Base-by-base conservation (phyloP, 2,113 vertebrate species). In the Poeciliopsis turrubarensis region DNA sequence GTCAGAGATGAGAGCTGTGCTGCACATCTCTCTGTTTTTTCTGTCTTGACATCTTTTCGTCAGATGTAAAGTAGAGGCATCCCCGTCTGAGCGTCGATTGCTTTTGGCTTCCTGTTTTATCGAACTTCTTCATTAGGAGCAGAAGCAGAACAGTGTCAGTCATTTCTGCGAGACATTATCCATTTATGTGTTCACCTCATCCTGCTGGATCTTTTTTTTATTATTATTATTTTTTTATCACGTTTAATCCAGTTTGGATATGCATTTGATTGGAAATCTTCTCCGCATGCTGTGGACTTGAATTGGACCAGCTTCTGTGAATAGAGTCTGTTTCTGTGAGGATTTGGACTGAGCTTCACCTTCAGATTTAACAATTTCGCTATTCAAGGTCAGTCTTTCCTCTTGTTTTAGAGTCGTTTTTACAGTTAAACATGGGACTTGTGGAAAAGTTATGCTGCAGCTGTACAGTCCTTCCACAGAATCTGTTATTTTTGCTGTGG, bases 71-170 rank as follows among this genome's bases (percentile, higher is more conserved):
- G 85, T 73, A 77, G 86, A 91, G 81, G 88, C 85, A 85, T 86
- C 87, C 76, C 73, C 65, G 68, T 73, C 78, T 88, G 86, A 83
- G 66, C 86, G 88, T 88, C 83, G 81, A 90, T 90, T 90, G 87
- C 80, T 82, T 91, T 86, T 90, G 75, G 75, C 84, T 87, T 79
- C 78, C 79, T 86, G 86, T 89, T 87, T 92, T 87, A 88, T 84
- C 73, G 72, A 71, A 81, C 89, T 89, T 81, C 70, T 75, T 51
- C 65, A 44, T 73, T 44, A 61, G 74, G 63, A 60, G 77, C 57
- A 68, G 47, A 73, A 71, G 66, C 64, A 37, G 65, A 72, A 63
- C 70, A 68, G 60, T 14, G 62, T 73, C 82, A 31, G 65, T 67
- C 54, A 1, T 61, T 67, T 69, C 83, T 72, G 51, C 60, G 71